Base-by-base conservation (phyloP, 1,140 invertebrate species). In the Caenorhabditis latens region DNA sequence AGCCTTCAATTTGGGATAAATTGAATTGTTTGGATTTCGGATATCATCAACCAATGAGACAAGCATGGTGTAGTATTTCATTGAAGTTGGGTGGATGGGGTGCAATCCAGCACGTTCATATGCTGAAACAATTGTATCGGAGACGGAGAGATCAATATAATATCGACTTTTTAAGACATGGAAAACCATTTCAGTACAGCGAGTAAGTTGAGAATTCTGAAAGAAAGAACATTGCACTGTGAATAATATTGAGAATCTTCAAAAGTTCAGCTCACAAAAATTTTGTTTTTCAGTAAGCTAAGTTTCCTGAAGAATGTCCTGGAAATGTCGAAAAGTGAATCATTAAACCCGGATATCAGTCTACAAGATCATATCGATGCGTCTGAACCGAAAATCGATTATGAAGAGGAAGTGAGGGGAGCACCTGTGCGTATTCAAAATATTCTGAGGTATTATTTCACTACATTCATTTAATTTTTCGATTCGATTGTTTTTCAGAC, bases 61-160 rank as follows among this genome's bases (percentile, higher is more conserved):
- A 79, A 24, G 19, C 71, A 2, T 79, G 71, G 71, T 79, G 71
- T n/a, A 79, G 71, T 50, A 43, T 79, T 50, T 79, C 71, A 14
- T 53, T 79, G 71, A 79, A 79, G n/a, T n/a, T 79, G 2, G 71
- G 71, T n/a, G 71, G 71, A 21, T 79, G 71, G 71, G 71, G 71
- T 21, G 21, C 71, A 4, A 79, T 79, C 5, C 71, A 48, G 40
- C 71, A 79, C 24, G 71, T 79, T 4, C 71, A 79, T 32, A 79
- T 79, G 71, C n/a, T 79, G 46, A 79, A 79, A 50, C 71, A 79
- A n/a, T 50, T 79, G 46, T 79, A 79, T 42, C 32, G 71, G 24
- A 53, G 46, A 50, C 13, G 40, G 9, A 13, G 71, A 4, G 71
- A 79, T 50, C 46, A 43, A n/a, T 79, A 79, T 50, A 79, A 79